phyloP scores from a whole-genome alignment of 1,140 invertebrate species.

The Chrysomallon squamiferum region DNA sequence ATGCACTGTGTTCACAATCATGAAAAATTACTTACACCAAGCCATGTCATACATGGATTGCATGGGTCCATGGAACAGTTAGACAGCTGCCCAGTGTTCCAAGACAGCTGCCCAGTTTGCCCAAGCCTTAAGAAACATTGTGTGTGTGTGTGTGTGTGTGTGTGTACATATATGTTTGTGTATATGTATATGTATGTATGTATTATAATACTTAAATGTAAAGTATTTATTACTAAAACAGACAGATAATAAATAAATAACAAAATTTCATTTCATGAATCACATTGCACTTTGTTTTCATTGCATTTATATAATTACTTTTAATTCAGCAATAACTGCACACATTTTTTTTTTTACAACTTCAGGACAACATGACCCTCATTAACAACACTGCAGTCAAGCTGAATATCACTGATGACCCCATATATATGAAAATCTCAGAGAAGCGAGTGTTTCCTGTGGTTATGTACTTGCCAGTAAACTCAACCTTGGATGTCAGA shows the following conservation, averaged over 20 bases:
- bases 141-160: not conserved
- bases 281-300: too few species aligned
- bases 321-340: too few species aligned
- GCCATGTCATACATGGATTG: not conserved
- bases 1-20: not conserved
- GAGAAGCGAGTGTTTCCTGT: not conserved
- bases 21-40: not conserved
- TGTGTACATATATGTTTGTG: too few species aligned
- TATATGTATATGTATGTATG: too few species aligned
- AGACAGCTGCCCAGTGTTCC: not conserved
- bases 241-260: too few species aligned
- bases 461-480: not conserved
- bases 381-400: not conserved
- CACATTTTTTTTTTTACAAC: not conserved
- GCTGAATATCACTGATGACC: not conserved
- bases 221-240: too few species aligned
- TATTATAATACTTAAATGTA: too few species aligned
- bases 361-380: constrained; percentile 5
- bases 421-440: not conserved
- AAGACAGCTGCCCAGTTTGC: not conserved
- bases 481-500: not conserved
- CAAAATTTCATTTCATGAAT: too few species aligned
- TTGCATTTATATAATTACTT: too few species aligned
- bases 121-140: not conserved
- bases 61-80: not conserved